Percentiles rank a stretch among this genome's conserved stretches.
phyloP scores from a whole-genome alignment of 2,888 invertebrate species.

The Lathronympha strigana region DNA sequence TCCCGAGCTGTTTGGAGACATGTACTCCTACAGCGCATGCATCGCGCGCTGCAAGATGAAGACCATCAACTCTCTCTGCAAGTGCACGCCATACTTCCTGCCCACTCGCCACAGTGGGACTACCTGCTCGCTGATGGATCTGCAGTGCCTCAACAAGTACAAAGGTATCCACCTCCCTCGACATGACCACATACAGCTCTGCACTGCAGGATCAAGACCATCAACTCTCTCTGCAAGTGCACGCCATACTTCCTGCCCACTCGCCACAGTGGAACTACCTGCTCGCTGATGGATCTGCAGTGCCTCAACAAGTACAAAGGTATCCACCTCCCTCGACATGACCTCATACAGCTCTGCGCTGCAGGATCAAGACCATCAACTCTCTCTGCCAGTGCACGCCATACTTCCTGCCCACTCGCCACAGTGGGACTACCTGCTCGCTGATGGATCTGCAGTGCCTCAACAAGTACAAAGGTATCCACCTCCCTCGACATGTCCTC shows the following conservation, averaged over 20 bases:
- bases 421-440: slow-evolving; percentile 56
- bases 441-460: slow-evolving; percentile 72
- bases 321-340: slow-evolving; percentile 54
- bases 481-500: slow-evolving; percentile 73
- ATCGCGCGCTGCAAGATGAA: slow-evolving; percentile 83
- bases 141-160: slow-evolving; percentile 78
- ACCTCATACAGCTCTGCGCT: slow-evolving; percentile 86
- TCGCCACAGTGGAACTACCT: slow-evolving; percentile 50
- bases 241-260: slow-evolving; percentile 83
- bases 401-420: slow-evolving; percentile 75
- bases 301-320: slow-evolving; percentile 82
- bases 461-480: slow-evolving; percentile 77
- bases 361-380: slow-evolving; percentile 79
- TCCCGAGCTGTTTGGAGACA: slow-evolving; percentile 53
- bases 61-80: slow-evolving; percentile 81
- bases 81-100: slow-evolving; percentile 84
- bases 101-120: slow-evolving; percentile 56
- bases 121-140: slow-evolving; percentile 62
- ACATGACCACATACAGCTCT: slow-evolving; percentile 85
- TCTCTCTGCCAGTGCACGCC: slow-evolving; percentile 85
- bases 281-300: slow-evolving; percentile 61
- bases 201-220: slow-evolving; percentile 80
- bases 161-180: slow-evolving; percentile 65
- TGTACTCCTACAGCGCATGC: slow-evolving; percentile 86
- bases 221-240: slow-evolving; percentile 83